Base-by-base conservation (phyloP, 2,888 invertebrate species). In the Pedicia rivosa region DNA sequence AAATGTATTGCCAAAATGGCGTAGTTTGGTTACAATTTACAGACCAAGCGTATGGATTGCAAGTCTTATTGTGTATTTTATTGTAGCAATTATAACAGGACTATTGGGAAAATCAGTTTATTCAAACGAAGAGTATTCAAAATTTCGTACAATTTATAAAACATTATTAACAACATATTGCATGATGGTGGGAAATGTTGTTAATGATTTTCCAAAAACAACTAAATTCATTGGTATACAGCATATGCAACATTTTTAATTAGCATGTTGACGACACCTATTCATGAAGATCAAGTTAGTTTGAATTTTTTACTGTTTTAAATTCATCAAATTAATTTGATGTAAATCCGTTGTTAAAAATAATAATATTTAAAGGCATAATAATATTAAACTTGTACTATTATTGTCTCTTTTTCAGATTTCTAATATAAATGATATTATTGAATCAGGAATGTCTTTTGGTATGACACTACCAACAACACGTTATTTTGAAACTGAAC, bases 391-490 rank as follows among this genome's bases (percentile, higher is more conserved):
- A n/a, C n/a, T n/a, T n/a, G n/a, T n/a, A n/a, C n/a, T n/a, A n/a
- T n/a, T n/a, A n/a, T n/a, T n/a, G n/a, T n/a, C n/a, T n/a, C n/a
- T n/a, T n/a, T n/a, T n/a, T 4, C 19, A 34, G 27, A 12, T 35
- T 5, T 9, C 14, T 13, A 35, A 14, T 10, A 15, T 35, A 10
- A n/a, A 35, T 14, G 35, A 35, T 14, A 27, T 35, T 14, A 9
- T 35, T 8, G 15, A 14, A 12, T 26, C 25, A 4, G 17, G 27
- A 15, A 26, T 35, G 15, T 14, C 15, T 10, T 24, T 35, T 26
- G 35, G 35, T n/a, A 35, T 35, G 35, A 35, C 35, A 16, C 8
- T 5, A 25, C 26, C 35, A 9, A 35, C 26, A 10, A 35, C 26
- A 7, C 25, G 35, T 26, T 27, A 26, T 26, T 35, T 35, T 15